Evolutionary conservation across 2,888 invertebrate genomes (phyloP).

Genomic region (Mamestra brassicae): DNA sequence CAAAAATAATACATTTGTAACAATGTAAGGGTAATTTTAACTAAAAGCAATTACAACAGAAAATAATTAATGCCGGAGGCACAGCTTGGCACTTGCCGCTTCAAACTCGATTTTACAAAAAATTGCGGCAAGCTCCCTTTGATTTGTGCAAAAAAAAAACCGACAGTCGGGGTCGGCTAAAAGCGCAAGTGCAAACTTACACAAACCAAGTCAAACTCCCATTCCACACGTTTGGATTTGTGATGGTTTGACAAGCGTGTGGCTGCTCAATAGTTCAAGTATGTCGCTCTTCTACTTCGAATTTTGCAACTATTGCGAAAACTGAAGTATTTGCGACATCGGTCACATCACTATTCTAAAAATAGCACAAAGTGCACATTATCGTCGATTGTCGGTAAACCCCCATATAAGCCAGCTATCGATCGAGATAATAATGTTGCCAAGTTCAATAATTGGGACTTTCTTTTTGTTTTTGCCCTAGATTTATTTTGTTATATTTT

Average conservation of each 20-base stretch:
- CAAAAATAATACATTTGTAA: no score
- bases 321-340: slow-evolving; percentile 5
- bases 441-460: not conserved
- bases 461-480: not conserved
- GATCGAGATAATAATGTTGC: slow-evolving; percentile 24
- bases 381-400: slow-evolving; percentile 2
- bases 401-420: slow-evolving; percentile 3
- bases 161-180: no score
- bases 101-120: no score
- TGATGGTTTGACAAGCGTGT: no score
- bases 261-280: not conserved
- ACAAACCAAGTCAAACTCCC: no score
- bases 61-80: not conserved
- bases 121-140: no score
- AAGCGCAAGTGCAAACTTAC: no score
- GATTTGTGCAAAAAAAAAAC: no score
- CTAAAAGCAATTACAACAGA: not conserved
- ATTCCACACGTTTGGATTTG: no score
- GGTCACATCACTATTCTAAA: slow-evolving; percentile 38
- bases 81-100: no score
- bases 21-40: not conserved
- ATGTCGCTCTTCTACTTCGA: not conserved
- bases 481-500: not conserved
- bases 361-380: not conserved
- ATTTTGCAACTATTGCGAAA: slow-evolving; percentile 20